A percentile compares a stretch with the other conserved stretches of the same genome.
Conservation (phyloP, 2,888 invertebrate genomes). For the Camptogramma bilineatum region DNA sequence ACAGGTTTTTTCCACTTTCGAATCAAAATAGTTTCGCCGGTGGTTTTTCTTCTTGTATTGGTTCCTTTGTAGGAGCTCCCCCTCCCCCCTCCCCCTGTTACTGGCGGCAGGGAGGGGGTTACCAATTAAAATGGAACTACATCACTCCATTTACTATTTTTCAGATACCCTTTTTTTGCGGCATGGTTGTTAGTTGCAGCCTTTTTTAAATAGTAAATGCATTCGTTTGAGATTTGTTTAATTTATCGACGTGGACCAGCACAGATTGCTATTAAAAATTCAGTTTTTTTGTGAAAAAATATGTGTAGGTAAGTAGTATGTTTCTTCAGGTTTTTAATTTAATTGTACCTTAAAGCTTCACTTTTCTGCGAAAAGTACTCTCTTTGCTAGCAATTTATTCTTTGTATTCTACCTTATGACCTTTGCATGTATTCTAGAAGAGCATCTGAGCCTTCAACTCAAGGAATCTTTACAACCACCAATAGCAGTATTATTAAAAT, state of each 20-base stretch:
- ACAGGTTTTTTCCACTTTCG: background rate
- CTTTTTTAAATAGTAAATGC: background rate
- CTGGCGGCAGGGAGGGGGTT: background rate
- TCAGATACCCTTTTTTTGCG: background rate
- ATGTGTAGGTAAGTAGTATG: too few species aligned
- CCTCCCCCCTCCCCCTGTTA: background rate
- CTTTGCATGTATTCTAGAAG: too few species aligned
- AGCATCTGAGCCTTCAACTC: too few species aligned
- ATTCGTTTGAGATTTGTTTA: background rate
- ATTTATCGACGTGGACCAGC: background rate
- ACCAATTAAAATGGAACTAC: constrained; percentile 25
- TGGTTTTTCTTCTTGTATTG: background rate
- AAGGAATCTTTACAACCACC: too few species aligned
- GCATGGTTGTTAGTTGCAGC: background rate
- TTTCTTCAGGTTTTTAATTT: too few species aligned
- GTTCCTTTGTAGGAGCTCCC: background rate
- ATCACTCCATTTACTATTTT: constrained; percentile 10
- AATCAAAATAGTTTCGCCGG: background rate
- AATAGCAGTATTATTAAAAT: too few species aligned
- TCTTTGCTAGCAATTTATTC: too few species aligned
- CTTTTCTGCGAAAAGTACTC: too few species aligned
- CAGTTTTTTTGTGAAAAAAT: too few species aligned
- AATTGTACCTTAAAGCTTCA: too few species aligned
- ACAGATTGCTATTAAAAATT: too few species aligned
- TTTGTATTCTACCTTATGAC: too few species aligned